phyloP scores from a whole-genome alignment of 2,888 invertebrate genomes.

The Podabrus alpinus region DNA sequence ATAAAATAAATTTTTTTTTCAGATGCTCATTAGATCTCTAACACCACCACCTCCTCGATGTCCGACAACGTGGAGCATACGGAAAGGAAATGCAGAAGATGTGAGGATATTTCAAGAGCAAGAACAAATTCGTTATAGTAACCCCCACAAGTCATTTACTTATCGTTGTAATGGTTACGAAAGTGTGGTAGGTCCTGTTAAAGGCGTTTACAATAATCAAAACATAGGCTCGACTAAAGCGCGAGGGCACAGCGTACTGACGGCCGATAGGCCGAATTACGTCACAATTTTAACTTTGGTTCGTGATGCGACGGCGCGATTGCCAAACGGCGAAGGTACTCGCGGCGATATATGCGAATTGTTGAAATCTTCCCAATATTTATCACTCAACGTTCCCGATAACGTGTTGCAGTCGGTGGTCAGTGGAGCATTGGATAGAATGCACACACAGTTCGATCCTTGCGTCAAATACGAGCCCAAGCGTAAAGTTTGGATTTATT shows the following conservation, averaged over 20 bases:
- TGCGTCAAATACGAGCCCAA: conserved; percentile 92
- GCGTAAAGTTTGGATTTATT: conserved; percentile 93
- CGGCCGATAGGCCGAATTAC: conserved; percentile 82
- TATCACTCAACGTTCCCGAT: conserved; percentile 61
- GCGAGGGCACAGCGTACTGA: conserved; percentile 82
- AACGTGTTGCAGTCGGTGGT: conserved; percentile 80
- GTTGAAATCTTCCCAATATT: conserved; percentile 69
- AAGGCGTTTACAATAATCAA: conserved; percentile 74
- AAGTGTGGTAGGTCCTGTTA: conserved; percentile 57
- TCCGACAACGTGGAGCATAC: conserved; percentile 82
- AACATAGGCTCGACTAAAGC: conserved; percentile 65
- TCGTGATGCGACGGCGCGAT: conserved; percentile 89
- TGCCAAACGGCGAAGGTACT: conserved; percentile 94
- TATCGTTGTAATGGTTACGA: conserved; percentile 65
- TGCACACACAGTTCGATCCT: conserved; percentile 90
- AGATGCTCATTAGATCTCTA: conserved; percentile 41
- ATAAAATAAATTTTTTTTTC: not conserved
- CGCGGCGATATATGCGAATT: conserved; percentile 89
- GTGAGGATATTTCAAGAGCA: conserved; percentile 76
- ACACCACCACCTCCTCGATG: conserved; percentile 66
- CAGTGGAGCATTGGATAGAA: conserved; percentile 86
- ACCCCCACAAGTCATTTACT: conserved; percentile 90
- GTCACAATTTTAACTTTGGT: conserved; percentile 89
- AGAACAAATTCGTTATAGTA: conserved; percentile 82
- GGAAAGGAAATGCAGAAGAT: conserved; percentile 78